These are phyloP conservation scores for Epinephelus fuscoguttatus DNA, from an alignment of 2,113 vertebrate species.

Conservation along the genomic window DNA sequence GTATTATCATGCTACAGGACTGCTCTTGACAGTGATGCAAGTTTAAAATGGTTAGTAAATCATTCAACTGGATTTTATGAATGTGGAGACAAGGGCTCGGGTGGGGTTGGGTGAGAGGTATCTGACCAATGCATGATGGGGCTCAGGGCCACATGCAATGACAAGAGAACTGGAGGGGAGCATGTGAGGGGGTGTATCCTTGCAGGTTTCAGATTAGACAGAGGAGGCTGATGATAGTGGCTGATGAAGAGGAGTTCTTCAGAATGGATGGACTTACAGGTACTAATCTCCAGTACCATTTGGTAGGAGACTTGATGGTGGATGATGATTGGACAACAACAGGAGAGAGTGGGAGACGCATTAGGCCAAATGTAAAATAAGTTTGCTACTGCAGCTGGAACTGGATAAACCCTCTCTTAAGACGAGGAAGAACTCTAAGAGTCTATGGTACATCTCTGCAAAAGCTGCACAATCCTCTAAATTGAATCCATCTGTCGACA, in stretches of 20 bases:
- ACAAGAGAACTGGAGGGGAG: not conserved
- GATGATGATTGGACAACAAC: constrained; percentile 76
- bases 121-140: constrained; percentile 23
- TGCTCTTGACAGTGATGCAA: not conserved
- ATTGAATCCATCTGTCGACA: not conserved
- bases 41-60: not conserved
- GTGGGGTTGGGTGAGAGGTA: not conserved
- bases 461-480: not conserved
- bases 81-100: not conserved
- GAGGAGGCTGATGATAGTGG: constrained; percentile 4
- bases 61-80: not conserved
- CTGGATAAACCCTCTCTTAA: not conserved
- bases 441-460: not conserved
- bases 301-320: constrained; percentile 93
- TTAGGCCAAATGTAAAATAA: constrained; percentile 53
- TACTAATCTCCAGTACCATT: constrained; percentile 98
- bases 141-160: constrained; percentile 67
- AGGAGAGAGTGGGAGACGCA: constrained; percentile 69
- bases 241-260: constrained; percentile 28
- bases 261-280: constrained; percentile 91
- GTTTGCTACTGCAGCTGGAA: not conserved
- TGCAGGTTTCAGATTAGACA: constrained; percentile 30
- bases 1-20: not conserved
- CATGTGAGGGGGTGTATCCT: not conserved
- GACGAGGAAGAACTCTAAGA: not conserved